Base-by-base conservation (phyloP, 2,888 invertebrate species). In the Cheiracanthium punctorium region DNA sequence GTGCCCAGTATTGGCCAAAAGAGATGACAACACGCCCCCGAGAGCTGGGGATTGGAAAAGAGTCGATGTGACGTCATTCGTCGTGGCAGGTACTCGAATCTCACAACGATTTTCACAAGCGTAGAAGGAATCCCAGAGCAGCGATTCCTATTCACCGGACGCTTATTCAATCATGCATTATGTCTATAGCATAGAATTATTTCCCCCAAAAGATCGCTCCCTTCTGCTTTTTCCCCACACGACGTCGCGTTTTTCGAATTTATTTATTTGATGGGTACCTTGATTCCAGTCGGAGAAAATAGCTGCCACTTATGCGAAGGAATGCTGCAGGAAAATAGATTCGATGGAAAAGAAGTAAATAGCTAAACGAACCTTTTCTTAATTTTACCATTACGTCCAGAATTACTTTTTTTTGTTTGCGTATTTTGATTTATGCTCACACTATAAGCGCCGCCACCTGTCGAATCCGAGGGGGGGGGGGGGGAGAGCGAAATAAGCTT, bases 101-200 rank as follows among this genome's bases (percentile, higher is more conserved):
- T 58, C 24, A 58, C 58, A 82, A 79, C 79, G 84, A 79, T 84
- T 84, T 79, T 69, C 79, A 73, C 73, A 84, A 84, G 79, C 79
- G 84, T 69, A 52, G 64, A 65, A 58, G 84, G 79, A 79, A 77
- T 79, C 84, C 69, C 82, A 77, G 77, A 84, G 75, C 82, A 84
- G 82, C 82, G 82, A 84, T 84, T 84, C 77, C 77, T 75, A 75
- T 73, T 73, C 33, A 30, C 58, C 32, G 69, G 58, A 73, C 84
- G 48, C 84, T 77, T 73, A 84, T 79, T 84, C 84, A 84, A 84
- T 84, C 84, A 84, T 84, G 84, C 84, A 84, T 84, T 84, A 84
- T 84, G 84, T 79, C 79, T 84, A 84, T 79, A 37, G 77, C 84
- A 84, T 84, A 79, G 84, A 84, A 84, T 84, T 84, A 84, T 84